Conservation (phyloP, 2,888 invertebrate genomes). For the Epinotia demarniana region DNA sequence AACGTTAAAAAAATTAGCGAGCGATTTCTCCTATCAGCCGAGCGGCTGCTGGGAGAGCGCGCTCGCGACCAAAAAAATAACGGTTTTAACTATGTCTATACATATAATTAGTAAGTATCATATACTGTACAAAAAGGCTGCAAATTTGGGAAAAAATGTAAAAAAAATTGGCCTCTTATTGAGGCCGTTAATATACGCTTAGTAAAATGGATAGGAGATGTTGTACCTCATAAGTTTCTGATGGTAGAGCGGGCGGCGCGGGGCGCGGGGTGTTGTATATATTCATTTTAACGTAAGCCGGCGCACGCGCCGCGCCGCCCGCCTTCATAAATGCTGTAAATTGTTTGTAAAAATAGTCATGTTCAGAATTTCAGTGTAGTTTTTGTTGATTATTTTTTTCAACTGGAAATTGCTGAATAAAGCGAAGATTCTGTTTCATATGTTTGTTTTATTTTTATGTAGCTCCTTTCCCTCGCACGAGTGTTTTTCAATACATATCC, state of each 20-base stretch:
- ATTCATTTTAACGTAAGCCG: slow-evolving; percentile 42
- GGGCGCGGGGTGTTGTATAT: slow-evolving; percentile 46
- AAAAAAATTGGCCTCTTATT: slow-evolving; percentile 76
- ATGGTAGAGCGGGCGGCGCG: slow-evolving; percentile 58
- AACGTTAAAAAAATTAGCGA: slow-evolving; percentile 66
- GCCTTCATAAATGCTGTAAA: slow-evolving; percentile 73
- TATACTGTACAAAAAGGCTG: slow-evolving; percentile 82
- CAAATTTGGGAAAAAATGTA: slow-evolving; percentile 78
- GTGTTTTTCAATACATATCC: not conserved
- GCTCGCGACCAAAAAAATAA: slow-evolving; percentile 71
- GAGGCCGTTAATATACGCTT: slow-evolving; percentile 82
- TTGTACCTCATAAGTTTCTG: slow-evolving; percentile 79
- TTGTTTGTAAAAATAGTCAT: slow-evolving; percentile 83
- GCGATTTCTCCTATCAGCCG: slow-evolving; percentile 58
- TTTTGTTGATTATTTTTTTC: slow-evolving; percentile 81
- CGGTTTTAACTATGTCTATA: slow-evolving; percentile 81
- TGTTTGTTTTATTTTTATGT: slow-evolving; percentile 65
- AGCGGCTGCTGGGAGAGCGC: slow-evolving; percentile 56
- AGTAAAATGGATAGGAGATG: slow-evolving; percentile 78
- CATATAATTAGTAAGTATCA: slow-evolving; percentile 81
- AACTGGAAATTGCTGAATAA: slow-evolving; percentile 82
- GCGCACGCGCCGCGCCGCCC: slow-evolving; percentile 59
- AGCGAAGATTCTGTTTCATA: slow-evolving; percentile 81
- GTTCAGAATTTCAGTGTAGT: slow-evolving; percentile 81
- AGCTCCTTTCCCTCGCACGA: not conserved